Percentiles rank a stretch among this genome's conserved stretches.
Evolutionary conservation across 1,140 invertebrate genomes (phyloP).

Genomic region (Chrysomallon squamiferum): DNA sequence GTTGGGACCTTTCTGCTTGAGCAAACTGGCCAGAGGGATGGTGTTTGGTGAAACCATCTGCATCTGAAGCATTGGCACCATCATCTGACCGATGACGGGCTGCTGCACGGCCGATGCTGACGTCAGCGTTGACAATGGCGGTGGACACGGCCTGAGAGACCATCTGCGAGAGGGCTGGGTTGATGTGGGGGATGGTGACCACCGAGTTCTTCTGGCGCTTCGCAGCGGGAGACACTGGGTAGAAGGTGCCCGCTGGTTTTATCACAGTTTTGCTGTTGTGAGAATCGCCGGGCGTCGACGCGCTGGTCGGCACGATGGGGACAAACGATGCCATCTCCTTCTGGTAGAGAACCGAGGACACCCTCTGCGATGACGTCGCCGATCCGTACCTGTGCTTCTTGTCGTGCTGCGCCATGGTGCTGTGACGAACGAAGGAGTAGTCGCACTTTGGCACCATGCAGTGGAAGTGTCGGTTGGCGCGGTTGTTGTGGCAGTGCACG

Average conservation of each 20-base stretch:
- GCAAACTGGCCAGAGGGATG: slow-evolving; percentile 48
- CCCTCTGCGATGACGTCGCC: slow-evolving; percentile 2
- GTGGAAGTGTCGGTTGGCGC: slow-evolving; percentile 78
- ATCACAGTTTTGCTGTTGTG: slow-evolving; percentile 69
- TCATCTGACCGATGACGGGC: neutral
- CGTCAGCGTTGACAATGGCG: neutral
- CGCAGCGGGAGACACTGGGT: slow-evolving; percentile 74
- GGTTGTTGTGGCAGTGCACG: slow-evolving; percentile 74
- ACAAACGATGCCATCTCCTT: slow-evolving; percentile 20
- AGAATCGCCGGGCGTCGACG: slow-evolving; percentile 4
- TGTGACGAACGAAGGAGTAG: slow-evolving; percentile 75
- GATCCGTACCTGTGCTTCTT: slow-evolving; percentile 63
- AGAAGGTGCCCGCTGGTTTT: slow-evolving; percentile 92
- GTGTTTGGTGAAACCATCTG: slow-evolving; percentile 15
- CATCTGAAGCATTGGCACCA: slow-evolving; percentile 6
- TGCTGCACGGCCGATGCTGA: neutral
- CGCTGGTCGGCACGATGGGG: slow-evolving; percentile 26
- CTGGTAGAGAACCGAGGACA: slow-evolving; percentile 23
- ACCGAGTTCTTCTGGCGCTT: neutral
- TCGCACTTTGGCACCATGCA: slow-evolving; percentile 77
- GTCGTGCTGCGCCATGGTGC: slow-evolving; percentile 78
- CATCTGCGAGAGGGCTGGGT: too few species aligned
- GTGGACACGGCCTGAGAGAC: neutral
- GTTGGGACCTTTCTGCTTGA: slow-evolving; percentile 49
- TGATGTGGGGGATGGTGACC: slow-evolving; percentile 5